Base-by-base conservation (phyloP, 2,888 invertebrate genomes). In the Dasysyrphus albostriatus region DNA sequence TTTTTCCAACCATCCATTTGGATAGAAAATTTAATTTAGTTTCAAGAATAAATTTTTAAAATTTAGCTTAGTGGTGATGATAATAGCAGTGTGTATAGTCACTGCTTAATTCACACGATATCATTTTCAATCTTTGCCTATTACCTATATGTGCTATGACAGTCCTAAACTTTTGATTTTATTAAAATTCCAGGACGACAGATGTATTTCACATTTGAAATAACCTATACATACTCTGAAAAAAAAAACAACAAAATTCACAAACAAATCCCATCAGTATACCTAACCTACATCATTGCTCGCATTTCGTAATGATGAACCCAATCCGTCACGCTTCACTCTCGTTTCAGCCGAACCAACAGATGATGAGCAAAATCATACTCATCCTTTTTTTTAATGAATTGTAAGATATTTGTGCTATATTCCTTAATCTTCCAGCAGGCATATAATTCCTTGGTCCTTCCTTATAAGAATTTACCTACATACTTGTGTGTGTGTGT, bases 251-350 rank as follows among this genome's bases (percentile, higher is more conserved):
- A n/a, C n/a, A n/a, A n/a, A n/a, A 24, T 24, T 24, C 24, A 24
- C 24, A 24, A 24, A 24, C 24, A 39, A 72, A 47, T 56, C 63
- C 32, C 29, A 16, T 24, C 24, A 24, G 24, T 24, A 24, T 24
- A 12, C 2, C 37, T 5, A 39, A 63, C 63, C 42, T 63, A 16
- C 54, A 24, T 54, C 24, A 24, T 24, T 24, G 24, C 24, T 24
- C 24, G 24, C 39, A n/a, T 51, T 51, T 80, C 34, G 70, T 29
- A 70, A 84, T 75, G 67, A 54, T 59, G 54, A 59, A 49, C 58
- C 54, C 73, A 82, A 85, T 82, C 77, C 77, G 82, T 82, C 77
- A 78, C 69, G 73, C 72, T 49, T 67, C 67, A 67, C 10, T 49
- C 67, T 65, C 63, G 19, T 39, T 39, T 19, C 61, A 24, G 39